Evolutionary conservation across 2,113 vertebrate genomes (phyloP).

Genomic region (Opisthocomus hoazin): DNA sequence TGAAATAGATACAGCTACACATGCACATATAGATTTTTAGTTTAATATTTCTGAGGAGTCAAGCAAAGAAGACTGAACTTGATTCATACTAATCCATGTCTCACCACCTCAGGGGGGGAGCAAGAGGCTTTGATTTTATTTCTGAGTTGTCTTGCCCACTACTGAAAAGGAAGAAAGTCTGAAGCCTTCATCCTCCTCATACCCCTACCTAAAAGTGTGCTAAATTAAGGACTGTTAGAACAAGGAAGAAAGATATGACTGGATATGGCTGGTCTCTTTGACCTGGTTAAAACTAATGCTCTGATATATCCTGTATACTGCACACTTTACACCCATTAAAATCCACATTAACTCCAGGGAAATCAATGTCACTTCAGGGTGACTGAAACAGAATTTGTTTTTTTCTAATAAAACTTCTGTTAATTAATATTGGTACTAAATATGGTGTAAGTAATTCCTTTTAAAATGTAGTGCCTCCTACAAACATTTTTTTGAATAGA

Average conservation of each 20-base stretch:
- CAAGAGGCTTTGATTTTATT: constrained; percentile 15
- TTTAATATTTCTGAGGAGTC: background rate
- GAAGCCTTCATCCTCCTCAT: background rate
- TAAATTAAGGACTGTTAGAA: constrained; percentile 7
- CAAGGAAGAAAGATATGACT: constrained; percentile 4
- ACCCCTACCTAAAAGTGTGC: background rate
- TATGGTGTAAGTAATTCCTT: background rate
- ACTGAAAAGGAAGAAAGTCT: constrained; percentile 4
- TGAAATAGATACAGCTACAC: background rate
- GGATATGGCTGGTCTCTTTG: background rate
- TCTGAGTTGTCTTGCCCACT: constrained; percentile 9
- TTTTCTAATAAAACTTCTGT: background rate
- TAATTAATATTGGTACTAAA: background rate
- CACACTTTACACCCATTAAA: background rate
- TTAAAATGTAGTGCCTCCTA: constrained; percentile 13
- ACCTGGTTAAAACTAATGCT: background rate
- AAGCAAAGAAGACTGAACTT: background rate
- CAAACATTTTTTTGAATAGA: constrained; percentile 1
- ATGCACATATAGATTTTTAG: background rate
- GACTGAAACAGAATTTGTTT: background rate
- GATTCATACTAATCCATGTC: constrained; percentile 10
- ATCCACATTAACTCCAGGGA: background rate
- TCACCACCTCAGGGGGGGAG: background rate
- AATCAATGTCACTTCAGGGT: background rate
- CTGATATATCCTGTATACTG: background rate